Conservation (phyloP, 2,113 vertebrate genomes). For the Cyprinodon variegatus region DNA sequence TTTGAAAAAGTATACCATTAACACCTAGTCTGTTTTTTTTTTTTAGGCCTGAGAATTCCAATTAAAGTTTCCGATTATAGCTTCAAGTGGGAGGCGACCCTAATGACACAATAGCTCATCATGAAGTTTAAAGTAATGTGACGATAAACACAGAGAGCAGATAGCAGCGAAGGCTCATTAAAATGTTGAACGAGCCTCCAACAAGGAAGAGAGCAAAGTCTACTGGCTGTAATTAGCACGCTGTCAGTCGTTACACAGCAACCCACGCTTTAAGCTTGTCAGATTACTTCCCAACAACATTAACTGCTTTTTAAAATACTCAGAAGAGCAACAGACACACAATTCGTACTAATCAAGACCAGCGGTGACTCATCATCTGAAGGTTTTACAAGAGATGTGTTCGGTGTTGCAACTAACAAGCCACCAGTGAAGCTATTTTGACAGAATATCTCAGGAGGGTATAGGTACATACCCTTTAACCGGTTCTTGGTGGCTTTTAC, state of each 20-base stretch:
- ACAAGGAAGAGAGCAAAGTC: constrained; percentile 27
- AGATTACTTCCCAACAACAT: constrained; percentile 38
- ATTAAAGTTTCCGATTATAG: constrained; percentile 55
- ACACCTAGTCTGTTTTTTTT: background rate
- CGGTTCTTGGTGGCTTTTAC: background rate
- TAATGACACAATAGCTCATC: constrained; percentile 43
- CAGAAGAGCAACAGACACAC: constrained; percentile 24
- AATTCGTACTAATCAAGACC: constrained; percentile 11
- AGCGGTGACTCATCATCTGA: background rate
- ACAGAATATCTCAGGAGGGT: background rate
- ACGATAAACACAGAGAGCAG: constrained; percentile 34
- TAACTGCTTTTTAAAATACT: constrained; percentile 34
- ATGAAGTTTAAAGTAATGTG: constrained; percentile 47
- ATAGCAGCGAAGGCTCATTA: constrained; percentile 52
- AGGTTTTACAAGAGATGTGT: constrained; percentile 8
- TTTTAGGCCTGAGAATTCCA: constrained; percentile 13
- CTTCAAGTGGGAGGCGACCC: constrained; percentile 38
- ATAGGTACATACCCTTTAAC: background rate
- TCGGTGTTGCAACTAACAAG: background rate
- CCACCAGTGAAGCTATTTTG: background rate
- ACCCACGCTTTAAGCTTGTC: constrained; percentile 40
- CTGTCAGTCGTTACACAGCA: constrained; percentile 53
- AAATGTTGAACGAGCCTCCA: constrained; percentile 48
- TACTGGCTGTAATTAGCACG: constrained; percentile 64
- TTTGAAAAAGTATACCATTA: background rate